Evolutionary conservation across 2,888 invertebrate genomes (phyloP).

Genomic region (Slavum lentiscoides): DNA sequence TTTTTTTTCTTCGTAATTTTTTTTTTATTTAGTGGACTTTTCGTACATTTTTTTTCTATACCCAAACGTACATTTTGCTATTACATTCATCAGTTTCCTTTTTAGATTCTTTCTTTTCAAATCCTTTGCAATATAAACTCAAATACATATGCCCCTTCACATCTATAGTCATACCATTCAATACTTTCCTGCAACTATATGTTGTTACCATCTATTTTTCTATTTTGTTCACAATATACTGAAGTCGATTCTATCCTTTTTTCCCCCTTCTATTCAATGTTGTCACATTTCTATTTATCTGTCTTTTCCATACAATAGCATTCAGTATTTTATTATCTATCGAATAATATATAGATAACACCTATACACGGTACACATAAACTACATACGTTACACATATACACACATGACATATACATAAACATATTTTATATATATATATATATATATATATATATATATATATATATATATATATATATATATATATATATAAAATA

Average conservation of each 20-base stretch:
- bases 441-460: too few relatives aligned
- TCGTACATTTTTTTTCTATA: not conserved
- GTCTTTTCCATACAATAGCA: not conserved
- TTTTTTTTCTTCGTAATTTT: not conserved
- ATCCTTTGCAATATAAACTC: conserved; percentile 22
- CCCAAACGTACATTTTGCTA: conserved; percentile 7
- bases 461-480: too few relatives aligned
- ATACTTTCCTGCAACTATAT: not conserved
- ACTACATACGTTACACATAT: not conserved
- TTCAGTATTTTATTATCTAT: not conserved
- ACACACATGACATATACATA: too few relatives aligned
- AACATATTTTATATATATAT: too few relatives aligned
- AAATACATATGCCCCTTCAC: not conserved
- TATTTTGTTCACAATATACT: conserved; percentile 24
- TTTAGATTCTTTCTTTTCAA: conserved; percentile 19
- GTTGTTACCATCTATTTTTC: conserved; percentile 14
- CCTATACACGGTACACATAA: not conserved
- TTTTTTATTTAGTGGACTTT: conserved; percentile 12
- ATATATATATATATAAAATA: too few relatives aligned
- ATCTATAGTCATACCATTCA: not conserved
- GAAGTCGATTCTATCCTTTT: conserved; percentile 27
- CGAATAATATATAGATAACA: not conserved
- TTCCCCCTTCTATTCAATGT: not conserved
- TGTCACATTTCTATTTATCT: conserved; percentile 27
- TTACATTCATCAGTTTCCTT: conserved; percentile 34